Evolutionary conservation across 2,888 invertebrate species (phyloP).

Genomic region (Aphodius sticticus): DNA sequence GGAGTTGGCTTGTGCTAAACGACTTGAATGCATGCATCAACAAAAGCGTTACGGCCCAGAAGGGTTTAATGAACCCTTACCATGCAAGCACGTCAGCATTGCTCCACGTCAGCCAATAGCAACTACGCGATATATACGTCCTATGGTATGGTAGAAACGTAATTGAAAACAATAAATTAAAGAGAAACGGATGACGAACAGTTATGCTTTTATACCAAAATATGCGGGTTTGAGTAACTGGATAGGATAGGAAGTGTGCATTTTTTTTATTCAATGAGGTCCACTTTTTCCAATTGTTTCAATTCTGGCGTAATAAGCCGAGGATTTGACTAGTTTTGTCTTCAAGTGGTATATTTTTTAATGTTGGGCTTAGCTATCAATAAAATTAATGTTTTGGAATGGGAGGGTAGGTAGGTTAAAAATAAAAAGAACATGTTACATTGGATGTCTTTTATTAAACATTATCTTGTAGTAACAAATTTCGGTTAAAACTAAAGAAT

Average conservation of each 20-base stretch:
- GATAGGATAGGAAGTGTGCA: no score
- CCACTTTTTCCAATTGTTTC: no score
- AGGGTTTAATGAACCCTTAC: constrained; percentile 4
- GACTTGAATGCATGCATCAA: neutral
- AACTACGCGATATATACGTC: neutral
- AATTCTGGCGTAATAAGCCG: no score
- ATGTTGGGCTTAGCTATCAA: no score
- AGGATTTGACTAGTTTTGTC: no score
- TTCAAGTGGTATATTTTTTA: no score
- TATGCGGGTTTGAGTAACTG: no score
- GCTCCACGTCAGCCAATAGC: neutral
- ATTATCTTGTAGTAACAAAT: constrained; percentile 49
- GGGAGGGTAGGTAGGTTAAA: neutral
- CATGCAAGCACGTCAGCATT: neutral
- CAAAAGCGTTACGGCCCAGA: neutral
- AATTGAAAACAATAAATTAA: no score
- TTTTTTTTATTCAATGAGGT: no score
- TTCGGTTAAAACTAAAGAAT: constrained; percentile 50
- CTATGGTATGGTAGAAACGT: neutral
- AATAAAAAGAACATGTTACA: constrained; percentile 39
- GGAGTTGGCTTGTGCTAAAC: neutral
- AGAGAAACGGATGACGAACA: no score
- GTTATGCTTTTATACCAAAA: no score
- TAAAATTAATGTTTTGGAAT: neutral
- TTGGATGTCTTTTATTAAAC: constrained; percentile 56